These are phyloP conservation scores for Sepiola atlantica DNA, from an alignment of 2,888 invertebrate genomes.

Conservation along the genomic window DNA sequence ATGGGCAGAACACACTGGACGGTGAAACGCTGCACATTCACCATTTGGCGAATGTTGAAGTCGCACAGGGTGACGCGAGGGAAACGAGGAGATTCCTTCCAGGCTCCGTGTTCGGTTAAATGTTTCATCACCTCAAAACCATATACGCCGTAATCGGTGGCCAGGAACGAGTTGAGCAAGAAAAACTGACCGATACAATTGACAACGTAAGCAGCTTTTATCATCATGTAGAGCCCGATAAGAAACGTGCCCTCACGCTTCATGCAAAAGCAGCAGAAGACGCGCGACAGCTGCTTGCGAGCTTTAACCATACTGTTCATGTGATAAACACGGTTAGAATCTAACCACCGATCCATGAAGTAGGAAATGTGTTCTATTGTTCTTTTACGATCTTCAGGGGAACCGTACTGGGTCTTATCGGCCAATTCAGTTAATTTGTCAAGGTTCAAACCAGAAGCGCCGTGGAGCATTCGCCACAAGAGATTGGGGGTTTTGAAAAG, in stretches of 20 bases:
- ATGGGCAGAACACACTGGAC: constrained; percentile 70
- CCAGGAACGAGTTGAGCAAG: constrained; percentile 68
- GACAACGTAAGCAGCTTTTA: constrained; percentile 64
- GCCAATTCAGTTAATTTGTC: constrained; percentile 64
- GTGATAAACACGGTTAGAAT: constrained; percentile 65
- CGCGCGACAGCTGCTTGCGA: constrained; percentile 59
- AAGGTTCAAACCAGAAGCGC: constrained; percentile 65
- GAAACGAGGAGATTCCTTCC: constrained; percentile 64
- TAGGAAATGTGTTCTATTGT: constrained; percentile 65
- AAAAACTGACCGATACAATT: constrained; percentile 69
- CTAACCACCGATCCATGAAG: constrained; percentile 68
- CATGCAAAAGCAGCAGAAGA: constrained; percentile 67
- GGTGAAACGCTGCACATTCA: constrained; percentile 67
- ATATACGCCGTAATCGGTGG: constrained; percentile 67
- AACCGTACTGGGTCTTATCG: constrained; percentile 66
- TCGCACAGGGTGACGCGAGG: constrained; percentile 69
- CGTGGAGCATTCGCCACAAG: constrained; percentile 66
- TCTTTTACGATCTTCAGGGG: constrained; percentile 64
- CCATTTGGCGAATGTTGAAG: constrained; percentile 67
- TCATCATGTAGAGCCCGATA: constrained; percentile 64
- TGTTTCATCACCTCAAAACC: constrained; percentile 63
- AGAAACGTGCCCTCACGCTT: constrained; percentile 68
- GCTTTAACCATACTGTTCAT: constrained; percentile 63
- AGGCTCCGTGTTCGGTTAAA: constrained; percentile 55
- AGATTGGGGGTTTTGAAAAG: constrained; percentile 69